Percentiles rank a stretch among this genome's conserved stretches.
Evolutionary conservation across 1,140 invertebrate species (phyloP).

Genomic region (Heliconius melpomene): DNA sequence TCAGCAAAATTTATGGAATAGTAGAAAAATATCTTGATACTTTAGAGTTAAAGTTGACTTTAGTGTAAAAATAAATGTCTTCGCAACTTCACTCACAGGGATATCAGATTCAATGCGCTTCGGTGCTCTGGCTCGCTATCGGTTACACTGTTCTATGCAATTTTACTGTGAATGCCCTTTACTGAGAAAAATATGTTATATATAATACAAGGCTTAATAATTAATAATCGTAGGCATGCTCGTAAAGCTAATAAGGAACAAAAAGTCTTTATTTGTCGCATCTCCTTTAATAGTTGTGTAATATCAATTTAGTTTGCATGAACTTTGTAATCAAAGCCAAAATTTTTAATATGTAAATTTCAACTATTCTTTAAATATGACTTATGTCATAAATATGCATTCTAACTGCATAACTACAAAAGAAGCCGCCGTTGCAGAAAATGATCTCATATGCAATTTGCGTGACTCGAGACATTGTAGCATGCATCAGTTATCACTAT

Average conservation of each 20-base stretch:
- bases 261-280: not conserved
- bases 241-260: not conserved
- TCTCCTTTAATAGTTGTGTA: not conserved
- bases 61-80: constrained; percentile 7
- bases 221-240: not conserved
- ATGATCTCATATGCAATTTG: not conserved
- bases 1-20: not conserved
- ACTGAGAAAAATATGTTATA: not conserved
- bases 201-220: not conserved
- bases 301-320: not conserved
- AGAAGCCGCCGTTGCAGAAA: not conserved
- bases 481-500: not conserved
- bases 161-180: constrained; percentile 25
- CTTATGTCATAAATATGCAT: no score
- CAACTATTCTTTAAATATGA: no score
- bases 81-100: constrained; percentile 29
- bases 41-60: not conserved
- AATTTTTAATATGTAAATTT: no score
- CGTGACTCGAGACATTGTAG: not conserved
- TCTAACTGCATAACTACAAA: no score
- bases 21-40: not conserved
- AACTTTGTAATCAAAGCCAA: no score
- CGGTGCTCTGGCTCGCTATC: constrained; percentile 18
- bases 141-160: constrained; percentile 25
- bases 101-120: constrained; percentile 38